Evolutionary conservation across 2,113 vertebrate species (phyloP).

Genomic region (Leuciscus idus): DNA sequence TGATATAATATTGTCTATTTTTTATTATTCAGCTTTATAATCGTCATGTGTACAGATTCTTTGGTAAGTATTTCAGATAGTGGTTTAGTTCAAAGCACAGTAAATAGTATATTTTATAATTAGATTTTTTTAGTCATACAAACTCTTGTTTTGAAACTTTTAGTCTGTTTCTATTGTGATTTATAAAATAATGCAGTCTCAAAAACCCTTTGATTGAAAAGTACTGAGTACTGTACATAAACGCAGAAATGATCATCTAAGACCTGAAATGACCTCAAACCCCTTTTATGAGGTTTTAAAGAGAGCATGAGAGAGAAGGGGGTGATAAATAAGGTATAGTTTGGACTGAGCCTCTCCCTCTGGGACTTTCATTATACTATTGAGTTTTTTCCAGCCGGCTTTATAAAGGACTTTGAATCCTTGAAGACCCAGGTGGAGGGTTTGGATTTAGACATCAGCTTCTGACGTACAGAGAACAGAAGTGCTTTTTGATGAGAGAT

Average conservation of each 20-base stretch:
- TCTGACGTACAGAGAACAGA: slow-evolving; percentile 27
- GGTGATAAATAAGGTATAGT: not conserved
- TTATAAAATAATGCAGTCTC: not conserved
- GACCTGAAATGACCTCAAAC: not conserved
- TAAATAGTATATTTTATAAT: not conserved
- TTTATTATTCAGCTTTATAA: not conserved
- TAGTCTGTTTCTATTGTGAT: not conserved
- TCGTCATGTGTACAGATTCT: not conserved
- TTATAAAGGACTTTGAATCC: slow-evolving; percentile 31
- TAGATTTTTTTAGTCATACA: too few relatives aligned
- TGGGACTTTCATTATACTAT: not conserved
- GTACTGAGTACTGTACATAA: not conserved
- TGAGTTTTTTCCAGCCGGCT: not conserved
- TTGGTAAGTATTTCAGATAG: not conserved
- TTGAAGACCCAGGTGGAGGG: slow-evolving; percentile 54
- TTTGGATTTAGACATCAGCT: slow-evolving; percentile 41
- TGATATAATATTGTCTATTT: not conserved
- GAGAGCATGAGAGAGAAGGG: not conserved
- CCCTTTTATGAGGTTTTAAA: not conserved
- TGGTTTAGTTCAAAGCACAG: not conserved
- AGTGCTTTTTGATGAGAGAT: slow-evolving; percentile 55
- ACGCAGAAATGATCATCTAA: not conserved
- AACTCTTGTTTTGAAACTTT: too few relatives aligned
- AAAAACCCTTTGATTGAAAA: not conserved
- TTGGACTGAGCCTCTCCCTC: not conserved